A percentile compares a stretch with the other conserved stretches of the same genome.
phyloP scores from a whole-genome alignment of 2,113 vertebrate species.

The Malurus elegans region DNA sequence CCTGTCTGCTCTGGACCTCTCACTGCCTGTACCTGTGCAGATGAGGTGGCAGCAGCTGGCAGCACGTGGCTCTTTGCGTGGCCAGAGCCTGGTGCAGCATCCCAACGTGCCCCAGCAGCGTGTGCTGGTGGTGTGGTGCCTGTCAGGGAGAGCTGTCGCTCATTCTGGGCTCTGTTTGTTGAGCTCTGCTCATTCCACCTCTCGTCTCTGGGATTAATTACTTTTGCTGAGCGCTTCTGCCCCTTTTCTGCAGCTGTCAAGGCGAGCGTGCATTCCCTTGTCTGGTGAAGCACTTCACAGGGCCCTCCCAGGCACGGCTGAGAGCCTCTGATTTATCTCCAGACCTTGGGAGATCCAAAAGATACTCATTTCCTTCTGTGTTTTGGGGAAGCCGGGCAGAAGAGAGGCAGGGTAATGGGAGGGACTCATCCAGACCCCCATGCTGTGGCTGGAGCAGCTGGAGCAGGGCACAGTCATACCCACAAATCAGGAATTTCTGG shows the following conservation, averaged over 20 bases:
- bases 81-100: neutral
- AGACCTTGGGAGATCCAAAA: neutral
- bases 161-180: neutral
- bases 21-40: rapidly evolving
- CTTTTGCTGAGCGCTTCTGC: conserved; percentile 8
- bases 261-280: neutral
- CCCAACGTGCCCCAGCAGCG: neutral
- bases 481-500: neutral
- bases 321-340: conserved; percentile 6
- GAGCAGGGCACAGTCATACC: rapidly evolving
- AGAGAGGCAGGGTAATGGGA: neutral
- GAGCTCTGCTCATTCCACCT: neutral
- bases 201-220: neutral
- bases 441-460: neutral
- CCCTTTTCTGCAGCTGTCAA: conserved; percentile 5
- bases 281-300: neutral
- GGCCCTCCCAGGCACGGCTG: neutral
- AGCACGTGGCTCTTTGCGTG: neutral
- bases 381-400: neutral
- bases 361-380: neutral
- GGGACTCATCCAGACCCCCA: neutral
- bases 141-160: neutral
- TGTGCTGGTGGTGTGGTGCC: neutral
- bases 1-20: neutral
- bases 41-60: neutral